Percentiles rank a stretch among this genome's conserved stretches.
These are phyloP conservation scores for Tineola bisselliella DNA, from an alignment of 2,888 invertebrate species.

Conservation along the genomic window DNA sequence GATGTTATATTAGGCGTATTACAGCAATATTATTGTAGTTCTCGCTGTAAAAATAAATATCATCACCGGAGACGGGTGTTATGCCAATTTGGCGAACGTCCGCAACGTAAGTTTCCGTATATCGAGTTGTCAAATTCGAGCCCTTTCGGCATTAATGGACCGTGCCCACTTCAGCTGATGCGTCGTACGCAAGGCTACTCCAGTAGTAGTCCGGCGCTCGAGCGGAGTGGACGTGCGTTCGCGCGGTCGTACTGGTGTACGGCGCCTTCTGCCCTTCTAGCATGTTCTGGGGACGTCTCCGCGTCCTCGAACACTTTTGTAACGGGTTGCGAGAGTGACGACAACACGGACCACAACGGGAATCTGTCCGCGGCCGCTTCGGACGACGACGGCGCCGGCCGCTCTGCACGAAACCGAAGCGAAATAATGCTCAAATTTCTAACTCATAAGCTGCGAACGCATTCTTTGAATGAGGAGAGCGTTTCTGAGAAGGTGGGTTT, in stretches of 20 bases:
- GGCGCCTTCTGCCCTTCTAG: conserved; percentile 14
- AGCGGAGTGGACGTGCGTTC: conserved; percentile 31
- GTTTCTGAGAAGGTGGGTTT: conserved; percentile 75
- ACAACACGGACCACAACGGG: neutral
- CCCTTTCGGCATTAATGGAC: conserved; percentile 51
- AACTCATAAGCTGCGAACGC: conserved; percentile 85
- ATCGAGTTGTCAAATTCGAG: conserved; percentile 25
- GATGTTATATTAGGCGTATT: conserved; percentile 18
- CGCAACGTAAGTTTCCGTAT: conserved; percentile 4
- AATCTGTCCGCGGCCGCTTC: neutral
- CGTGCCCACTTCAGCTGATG: conserved; percentile 65
- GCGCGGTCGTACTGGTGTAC: conserved; percentile 15
- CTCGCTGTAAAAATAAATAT: neutral
- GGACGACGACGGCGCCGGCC: conserved; percentile 19
- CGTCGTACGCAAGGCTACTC: conserved; percentile 64
- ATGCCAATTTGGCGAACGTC: neutral
- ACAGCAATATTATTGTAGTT: conserved; percentile 12
- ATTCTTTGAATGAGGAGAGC: conserved; percentile 85
- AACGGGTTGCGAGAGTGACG: neutral
- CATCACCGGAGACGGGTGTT: neutral
- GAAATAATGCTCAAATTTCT: conserved; percentile 87
- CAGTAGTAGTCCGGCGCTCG: conserved; percentile 55
- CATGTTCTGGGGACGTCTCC: conserved; percentile 9
- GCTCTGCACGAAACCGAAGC: conserved; percentile 48
- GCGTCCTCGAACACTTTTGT: neutral